A percentile compares a stretch with the other conserved stretches of the same genome.
phyloP scores from a whole-genome alignment of 2,113 vertebrate genomes.

The Xiphophorus hellerii region DNA sequence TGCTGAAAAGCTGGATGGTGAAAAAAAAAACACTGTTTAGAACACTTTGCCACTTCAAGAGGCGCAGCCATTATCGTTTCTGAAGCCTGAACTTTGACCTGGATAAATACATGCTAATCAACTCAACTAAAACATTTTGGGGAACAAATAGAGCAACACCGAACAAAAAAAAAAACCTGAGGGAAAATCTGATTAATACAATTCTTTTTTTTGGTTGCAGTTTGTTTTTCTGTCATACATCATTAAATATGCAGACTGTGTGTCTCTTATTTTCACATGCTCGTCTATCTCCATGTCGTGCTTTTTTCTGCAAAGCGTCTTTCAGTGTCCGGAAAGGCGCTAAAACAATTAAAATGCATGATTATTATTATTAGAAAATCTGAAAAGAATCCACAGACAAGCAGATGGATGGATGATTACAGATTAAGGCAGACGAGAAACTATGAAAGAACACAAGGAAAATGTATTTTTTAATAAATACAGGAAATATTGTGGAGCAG shows the following conservation, averaged over 20 bases:
- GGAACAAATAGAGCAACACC: conserved; percentile 29
- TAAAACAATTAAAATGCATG: too few relatives aligned
- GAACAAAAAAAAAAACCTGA: conserved; percentile 19
- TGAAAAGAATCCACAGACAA: neutral
- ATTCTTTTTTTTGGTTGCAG: conserved; percentile 41
- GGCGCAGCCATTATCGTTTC: conserved; percentile 8
- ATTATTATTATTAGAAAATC: neutral
- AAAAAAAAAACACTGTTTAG: conserved; percentile 46
- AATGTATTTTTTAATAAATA: neutral
- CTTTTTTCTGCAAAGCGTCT: too few relatives aligned
- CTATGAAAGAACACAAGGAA: neutral
- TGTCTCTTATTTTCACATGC: conserved; percentile 10
- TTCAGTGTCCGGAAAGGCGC: too few relatives aligned
- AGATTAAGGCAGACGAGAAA: conserved; percentile 5
- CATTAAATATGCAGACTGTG: conserved; percentile 16
- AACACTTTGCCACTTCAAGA: conserved; percentile 30
- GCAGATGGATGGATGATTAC: conserved; percentile 16
- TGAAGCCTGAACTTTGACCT: conserved; percentile 14
- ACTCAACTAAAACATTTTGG: conserved; percentile 38
- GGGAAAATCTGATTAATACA: conserved; percentile 38
- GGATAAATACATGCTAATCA: conserved; percentile 30
- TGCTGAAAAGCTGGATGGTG: conserved; percentile 32
- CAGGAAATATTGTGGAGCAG: neutral
- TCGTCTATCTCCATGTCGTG: neutral
- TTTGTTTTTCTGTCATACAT: conserved; percentile 40